phyloP scores from a whole-genome alignment of 2,113 vertebrate species.

The Theropithecus gelada region DNA sequence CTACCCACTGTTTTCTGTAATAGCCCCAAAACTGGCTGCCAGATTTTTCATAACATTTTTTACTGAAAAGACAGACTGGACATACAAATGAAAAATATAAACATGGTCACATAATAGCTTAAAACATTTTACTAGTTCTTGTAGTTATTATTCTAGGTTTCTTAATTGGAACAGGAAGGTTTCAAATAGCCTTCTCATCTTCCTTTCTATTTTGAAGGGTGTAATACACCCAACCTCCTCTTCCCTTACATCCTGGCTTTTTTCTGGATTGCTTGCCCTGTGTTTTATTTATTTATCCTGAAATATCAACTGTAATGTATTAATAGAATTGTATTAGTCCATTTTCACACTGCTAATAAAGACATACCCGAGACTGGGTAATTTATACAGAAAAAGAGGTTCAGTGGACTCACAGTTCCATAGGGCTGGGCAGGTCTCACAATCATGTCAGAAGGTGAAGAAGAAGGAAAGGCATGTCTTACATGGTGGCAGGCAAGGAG shows the following conservation, averaged over 20 bases:
- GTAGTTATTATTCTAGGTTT: background rate
- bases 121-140: background rate
- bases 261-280: background rate
- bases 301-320: background rate
- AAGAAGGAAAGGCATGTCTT: too few species aligned
- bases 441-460: too few species aligned
- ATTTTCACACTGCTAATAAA: too few species aligned
- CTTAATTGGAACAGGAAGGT: background rate
- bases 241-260: background rate
- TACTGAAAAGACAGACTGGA: background rate
- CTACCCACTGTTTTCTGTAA: background rate
- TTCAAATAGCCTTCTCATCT: background rate
- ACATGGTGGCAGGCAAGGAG: too few species aligned
- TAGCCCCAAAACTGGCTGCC: background rate
- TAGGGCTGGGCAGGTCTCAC: too few species aligned
- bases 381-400: too few species aligned
- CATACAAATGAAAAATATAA: background rate
- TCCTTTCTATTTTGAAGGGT: background rate
- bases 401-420: too few species aligned
- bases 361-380: too few species aligned
- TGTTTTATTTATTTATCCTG: background rate
- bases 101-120: background rate
- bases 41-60: background rate
- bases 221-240: background rate
- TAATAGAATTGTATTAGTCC: background rate